phyloP scores from a whole-genome alignment of 2,113 vertebrate species.

The Urocynchramus pylzowi region DNA sequence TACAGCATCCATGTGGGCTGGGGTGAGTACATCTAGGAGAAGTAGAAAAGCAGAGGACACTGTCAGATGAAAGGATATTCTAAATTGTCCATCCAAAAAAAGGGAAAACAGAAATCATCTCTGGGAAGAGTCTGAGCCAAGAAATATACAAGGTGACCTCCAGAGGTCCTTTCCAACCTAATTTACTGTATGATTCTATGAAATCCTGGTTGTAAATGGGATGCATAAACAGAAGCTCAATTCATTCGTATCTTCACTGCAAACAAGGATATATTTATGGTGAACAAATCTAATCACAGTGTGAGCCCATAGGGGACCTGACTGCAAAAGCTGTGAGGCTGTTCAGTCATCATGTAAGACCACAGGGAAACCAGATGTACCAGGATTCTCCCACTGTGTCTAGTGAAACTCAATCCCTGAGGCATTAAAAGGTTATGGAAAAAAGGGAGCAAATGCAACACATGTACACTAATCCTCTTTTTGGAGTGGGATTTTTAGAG shows the following conservation, averaged over 20 bases:
- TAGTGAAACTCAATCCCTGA: constrained; percentile 49
- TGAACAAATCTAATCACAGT: constrained; percentile 67
- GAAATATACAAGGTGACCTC: constrained; percentile 13
- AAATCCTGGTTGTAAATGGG: constrained; percentile 28
- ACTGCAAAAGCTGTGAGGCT: constrained; percentile 59
- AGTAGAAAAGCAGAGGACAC: neutral
- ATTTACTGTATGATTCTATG: constrained; percentile 53
- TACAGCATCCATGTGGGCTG: neutral
- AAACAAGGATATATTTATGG: constrained; percentile 58
- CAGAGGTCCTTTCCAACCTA: constrained; percentile 46
- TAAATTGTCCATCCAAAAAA: neutral
- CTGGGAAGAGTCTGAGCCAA: neutral
- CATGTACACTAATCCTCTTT: constrained; percentile 52
- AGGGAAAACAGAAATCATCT: neutral
- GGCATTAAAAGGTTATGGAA: constrained; percentile 57
- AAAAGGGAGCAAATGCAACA: constrained; percentile 49
- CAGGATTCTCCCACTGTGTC: constrained; percentile 58
- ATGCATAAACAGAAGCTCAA: constrained; percentile 29
- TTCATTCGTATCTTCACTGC: neutral
- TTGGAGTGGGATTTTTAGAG: constrained; percentile 16
- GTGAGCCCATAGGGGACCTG: constrained; percentile 55
- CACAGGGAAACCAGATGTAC: constrained; percentile 69
- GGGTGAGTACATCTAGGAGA: neutral
- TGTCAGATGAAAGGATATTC: neutral
- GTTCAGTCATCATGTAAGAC: constrained; percentile 67